Evolutionary conservation across 2,888 invertebrate species (phyloP), one percentile per base, ranked within the genome.

Genomic region (Sicus ferrugineus): DNA sequence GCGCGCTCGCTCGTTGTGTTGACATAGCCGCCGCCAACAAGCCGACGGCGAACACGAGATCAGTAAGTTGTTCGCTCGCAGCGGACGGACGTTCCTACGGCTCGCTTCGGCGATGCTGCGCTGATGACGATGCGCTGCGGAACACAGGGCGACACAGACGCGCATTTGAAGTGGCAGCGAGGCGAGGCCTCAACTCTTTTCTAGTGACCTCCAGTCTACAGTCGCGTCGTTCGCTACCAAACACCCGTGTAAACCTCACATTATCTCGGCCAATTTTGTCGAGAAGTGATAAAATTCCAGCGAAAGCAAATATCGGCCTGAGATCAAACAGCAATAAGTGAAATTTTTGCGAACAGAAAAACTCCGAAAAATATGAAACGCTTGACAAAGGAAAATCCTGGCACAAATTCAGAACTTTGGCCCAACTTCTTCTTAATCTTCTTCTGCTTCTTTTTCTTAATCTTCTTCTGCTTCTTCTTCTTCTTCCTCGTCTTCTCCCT

Each of bases 201-300:
- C 14, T 26, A 26, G n/a, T 6, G 34, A 21, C 34, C 31, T 28
- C 19, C 30, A 11, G 6, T 21, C 31, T 28, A n/a, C 30, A 11
- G 6, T 21, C 4, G 16, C 28, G 14, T 38, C 16, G 38, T 54
- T 54, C 16, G 23, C 23, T 23, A 23, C 26, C 21, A 52, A 52
- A 11, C 19, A n/a, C 50, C n/a, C n/a, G n/a, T n/a, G n/a, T n/a
- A n/a, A n/a, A n/a, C n/a, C n/a, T n/a, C 46, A 46, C 14, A 46
- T 14, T 16, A 9, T n/a, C 9, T 34, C 11, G 38, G n/a, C 46
- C 19, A 16, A 46, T 34, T 14, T 46, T 16, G 46, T 46, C 46
- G n/a, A 11, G 46, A 46, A 54, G 14, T 23, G 54, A 54, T 54
- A 54, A 54, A 54, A 54, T 54, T 54, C 54, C 54, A 23, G 28